Percentiles rank a stretch among this genome's conserved stretches.
phyloP scores from a whole-genome alignment of 2,113 vertebrate species.

The Nothobranchius kuhntae region DNA sequence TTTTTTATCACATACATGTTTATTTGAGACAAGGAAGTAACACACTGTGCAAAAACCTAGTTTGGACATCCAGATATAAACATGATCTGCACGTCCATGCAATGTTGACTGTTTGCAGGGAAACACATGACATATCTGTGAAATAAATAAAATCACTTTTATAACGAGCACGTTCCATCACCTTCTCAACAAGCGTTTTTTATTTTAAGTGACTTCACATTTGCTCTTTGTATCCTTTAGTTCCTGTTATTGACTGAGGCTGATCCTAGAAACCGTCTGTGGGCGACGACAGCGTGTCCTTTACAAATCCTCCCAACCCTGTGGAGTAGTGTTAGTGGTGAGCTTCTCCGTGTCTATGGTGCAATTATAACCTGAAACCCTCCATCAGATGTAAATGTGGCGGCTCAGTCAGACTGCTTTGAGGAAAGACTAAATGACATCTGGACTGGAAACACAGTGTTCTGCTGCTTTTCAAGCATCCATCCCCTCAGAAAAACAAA shows the following conservation, averaged over 20 bases:
- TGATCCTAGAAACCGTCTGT: not conserved
- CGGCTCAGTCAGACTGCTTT: conserved; percentile 10
- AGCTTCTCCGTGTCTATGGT: conserved; percentile 22
- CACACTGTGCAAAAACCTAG: too few species aligned
- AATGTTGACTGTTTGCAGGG: too few species aligned
- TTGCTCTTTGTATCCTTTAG: not conserved
- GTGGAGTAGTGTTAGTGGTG: not conserved
- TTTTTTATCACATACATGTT: too few species aligned
- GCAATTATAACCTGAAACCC: conserved; percentile 50
- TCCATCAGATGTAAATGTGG: conserved; percentile 32
- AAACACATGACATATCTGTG: not conserved
- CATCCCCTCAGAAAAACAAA: not conserved
- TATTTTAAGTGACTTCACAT: not conserved
- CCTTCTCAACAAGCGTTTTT: too few species aligned
- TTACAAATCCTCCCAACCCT: conserved; percentile 22
- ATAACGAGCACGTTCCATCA: not conserved
- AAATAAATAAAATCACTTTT: not conserved
- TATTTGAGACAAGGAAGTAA: too few species aligned
- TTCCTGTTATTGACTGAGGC: not conserved
- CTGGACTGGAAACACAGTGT: conserved; percentile 2
- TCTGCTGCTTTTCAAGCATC: not conserved
- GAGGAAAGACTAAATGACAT: conserved; percentile 36
- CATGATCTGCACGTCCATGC: too few species aligned
- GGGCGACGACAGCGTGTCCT: conserved; percentile 1
- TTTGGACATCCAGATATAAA: too few species aligned